Conservation (phyloP, 1,140 invertebrate species). For the Aphidius gifuensis region DNA sequence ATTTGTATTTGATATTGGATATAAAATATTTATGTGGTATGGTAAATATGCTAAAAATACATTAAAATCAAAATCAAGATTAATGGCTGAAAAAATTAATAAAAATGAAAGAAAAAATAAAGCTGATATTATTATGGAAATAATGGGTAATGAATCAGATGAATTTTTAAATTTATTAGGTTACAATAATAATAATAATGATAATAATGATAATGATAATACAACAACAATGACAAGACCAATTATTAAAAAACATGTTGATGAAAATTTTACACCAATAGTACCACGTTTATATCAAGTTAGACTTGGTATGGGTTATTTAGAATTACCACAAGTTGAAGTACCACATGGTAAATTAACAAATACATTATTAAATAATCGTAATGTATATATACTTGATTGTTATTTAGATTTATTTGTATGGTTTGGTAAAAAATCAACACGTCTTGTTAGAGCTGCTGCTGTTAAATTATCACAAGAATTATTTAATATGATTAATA, state of each 20-base stretch:
- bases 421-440: conserved; percentile 99
- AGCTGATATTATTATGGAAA: conserved; percentile 84
- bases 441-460: conserved; percentile 90
- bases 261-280: conserved; percentile 72
- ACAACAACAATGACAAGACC: neutral
- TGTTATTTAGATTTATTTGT: conserved; percentile 96
- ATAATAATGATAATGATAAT: conserved; percentile 2
- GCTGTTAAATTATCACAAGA: conserved; percentile 95
- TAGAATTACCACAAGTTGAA: conserved; percentile 95
- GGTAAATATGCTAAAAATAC: conserved; percentile 93
- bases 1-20: conserved; percentile 87
- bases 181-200: conserved; percentile 33
- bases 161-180: conserved; percentile 82
- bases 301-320: conserved; percentile 93
- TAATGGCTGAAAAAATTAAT: conserved; percentile 98
- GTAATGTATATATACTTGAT: conserved; percentile 97
- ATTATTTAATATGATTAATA: conserved; percentile 86
- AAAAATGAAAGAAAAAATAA: conserved; percentile 97
- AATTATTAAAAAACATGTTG: conserved; percentile 71
- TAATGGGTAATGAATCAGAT: conserved; percentile 74
- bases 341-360: conserved; percentile 73
- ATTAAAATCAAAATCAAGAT: conserved; percentile 87
- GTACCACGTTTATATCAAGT: conserved; percentile 90
- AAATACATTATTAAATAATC: conserved; percentile 78
- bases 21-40: conserved; percentile 88